Conservation (phyloP, 2,797 vertebrate species). For the Microtus obscurus region DNA sequence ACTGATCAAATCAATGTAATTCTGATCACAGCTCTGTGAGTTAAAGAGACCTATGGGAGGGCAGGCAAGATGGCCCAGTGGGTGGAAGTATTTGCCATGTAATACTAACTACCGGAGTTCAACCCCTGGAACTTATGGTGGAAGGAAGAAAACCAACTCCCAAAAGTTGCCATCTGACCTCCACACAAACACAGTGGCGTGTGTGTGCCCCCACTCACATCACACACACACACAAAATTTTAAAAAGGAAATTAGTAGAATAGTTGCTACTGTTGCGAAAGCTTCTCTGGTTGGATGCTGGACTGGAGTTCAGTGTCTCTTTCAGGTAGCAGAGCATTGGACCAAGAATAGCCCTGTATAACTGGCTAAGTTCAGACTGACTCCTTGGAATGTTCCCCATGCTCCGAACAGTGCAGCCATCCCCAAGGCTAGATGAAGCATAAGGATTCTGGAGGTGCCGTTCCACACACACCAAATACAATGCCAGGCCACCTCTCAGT, state of each 20-base stretch:
- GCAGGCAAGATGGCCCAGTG: not conserved
- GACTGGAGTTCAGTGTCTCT: not conserved
- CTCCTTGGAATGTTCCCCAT: not conserved
- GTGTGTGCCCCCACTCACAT: not conserved
- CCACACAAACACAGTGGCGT: no score
- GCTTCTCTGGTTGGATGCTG: not conserved
- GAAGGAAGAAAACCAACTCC: not conserved
- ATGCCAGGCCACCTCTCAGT: not conserved
- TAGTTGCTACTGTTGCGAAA: not conserved
- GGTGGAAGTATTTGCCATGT: not conserved
- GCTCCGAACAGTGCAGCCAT: no score
- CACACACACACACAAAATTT: not conserved
- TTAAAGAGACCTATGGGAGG: not conserved
- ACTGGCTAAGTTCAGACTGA: slow-evolving; percentile 12
- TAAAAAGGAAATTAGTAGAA: not conserved
- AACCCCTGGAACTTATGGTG: not conserved
- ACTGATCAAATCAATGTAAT: not conserved
- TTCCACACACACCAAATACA: no score
- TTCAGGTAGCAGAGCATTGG: not conserved
- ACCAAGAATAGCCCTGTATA: not conserved
- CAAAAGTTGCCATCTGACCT: not conserved
- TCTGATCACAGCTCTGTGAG: not conserved
- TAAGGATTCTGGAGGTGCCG: no score
- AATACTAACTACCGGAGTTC: not conserved
- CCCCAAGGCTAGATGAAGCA: no score